phyloP scores from a whole-genome alignment of 2,113 vertebrate genomes.

The Panthera leo region DNA sequence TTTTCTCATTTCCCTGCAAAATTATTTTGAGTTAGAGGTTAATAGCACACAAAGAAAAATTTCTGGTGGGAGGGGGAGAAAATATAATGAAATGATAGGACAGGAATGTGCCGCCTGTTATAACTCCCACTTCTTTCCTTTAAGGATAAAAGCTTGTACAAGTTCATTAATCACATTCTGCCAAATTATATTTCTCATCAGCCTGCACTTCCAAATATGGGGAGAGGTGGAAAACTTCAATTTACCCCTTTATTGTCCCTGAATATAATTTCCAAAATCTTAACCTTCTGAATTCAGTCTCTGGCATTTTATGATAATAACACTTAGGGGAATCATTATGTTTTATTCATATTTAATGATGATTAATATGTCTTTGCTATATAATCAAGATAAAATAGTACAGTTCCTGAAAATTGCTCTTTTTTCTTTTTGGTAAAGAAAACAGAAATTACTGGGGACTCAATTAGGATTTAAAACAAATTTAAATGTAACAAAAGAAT shows the following conservation, averaged over 20 bases:
- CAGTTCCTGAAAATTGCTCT: not conserved
- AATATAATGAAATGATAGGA: slow-evolving; percentile 29
- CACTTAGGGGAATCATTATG: slow-evolving; percentile 10
- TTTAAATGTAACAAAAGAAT: not conserved
- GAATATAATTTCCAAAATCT: slow-evolving; percentile 50
- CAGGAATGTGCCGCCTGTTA: not conserved
- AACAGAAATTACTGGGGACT: slow-evolving; percentile 24
- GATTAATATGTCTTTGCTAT: slow-evolving; percentile 45
- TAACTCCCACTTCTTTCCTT: not conserved
- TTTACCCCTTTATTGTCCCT: not conserved
- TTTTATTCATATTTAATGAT: slow-evolving; percentile 57
- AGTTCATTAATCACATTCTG: not conserved
- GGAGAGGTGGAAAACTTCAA: not conserved
- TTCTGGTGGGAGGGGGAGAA: not conserved
- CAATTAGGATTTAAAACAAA: slow-evolving; percentile 31
- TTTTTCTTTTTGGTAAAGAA: slow-evolving; percentile 51
- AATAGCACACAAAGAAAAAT: not conserved
- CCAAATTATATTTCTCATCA: not conserved
- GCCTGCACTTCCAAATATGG: not conserved
- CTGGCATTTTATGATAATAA: slow-evolving; percentile 57
- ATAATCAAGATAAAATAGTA: slow-evolving; percentile 58
- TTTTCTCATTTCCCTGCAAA: slow-evolving; percentile 17
- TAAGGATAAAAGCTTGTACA: not conserved
- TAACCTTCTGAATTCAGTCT: slow-evolving; percentile 44
- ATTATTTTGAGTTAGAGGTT: slow-evolving; percentile 46